These are phyloP conservation scores for Pyrrhia umbra DNA, from an alignment of 2,888 invertebrate genomes.

Conservation along the genomic window DNA sequence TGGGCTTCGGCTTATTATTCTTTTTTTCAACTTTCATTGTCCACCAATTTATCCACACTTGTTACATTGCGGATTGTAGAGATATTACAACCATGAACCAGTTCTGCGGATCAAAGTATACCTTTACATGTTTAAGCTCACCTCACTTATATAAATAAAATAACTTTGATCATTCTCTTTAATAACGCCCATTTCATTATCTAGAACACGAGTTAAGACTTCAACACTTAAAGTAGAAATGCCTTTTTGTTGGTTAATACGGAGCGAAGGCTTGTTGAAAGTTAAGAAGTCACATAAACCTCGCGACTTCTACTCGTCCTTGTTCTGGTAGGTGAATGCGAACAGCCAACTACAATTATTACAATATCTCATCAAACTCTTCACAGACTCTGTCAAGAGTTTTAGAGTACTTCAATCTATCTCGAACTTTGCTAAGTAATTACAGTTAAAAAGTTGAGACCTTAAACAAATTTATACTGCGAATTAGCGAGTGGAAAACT, in stretches of 20 bases:
- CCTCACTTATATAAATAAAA: not conserved
- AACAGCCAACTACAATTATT: constrained; percentile 68
- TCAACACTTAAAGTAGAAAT: not conserved
- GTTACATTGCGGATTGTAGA: not conserved
- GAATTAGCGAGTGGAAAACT: constrained; percentile 87
- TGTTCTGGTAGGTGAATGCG: constrained; percentile 48
- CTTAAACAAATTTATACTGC: constrained; percentile 90
- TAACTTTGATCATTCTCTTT: not conserved
- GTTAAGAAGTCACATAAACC: constrained; percentile 50
- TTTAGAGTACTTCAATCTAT: constrained; percentile 83
- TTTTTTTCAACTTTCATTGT: not conserved
- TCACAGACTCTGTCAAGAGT: constrained; percentile 74
- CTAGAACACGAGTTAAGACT: not conserved
- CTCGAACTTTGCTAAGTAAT: constrained; percentile 85
- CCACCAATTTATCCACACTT: not conserved
- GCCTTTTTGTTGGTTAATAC: not conserved
- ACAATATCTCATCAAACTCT: constrained; percentile 77
- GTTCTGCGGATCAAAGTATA: not conserved
- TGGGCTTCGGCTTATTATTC: not conserved
- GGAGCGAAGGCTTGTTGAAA: constrained; percentile 20
- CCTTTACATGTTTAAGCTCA: not conserved
- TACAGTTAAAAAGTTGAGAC: constrained; percentile 89
- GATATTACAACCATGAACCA: not conserved
- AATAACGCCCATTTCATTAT: constrained; percentile 1
- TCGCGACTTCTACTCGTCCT: constrained; percentile 38